Evolutionary conservation across 1,140 invertebrate genomes (phyloP), one percentile per base, ranked within the genome.

Genomic region (Rhynchophorus ferrugineus): DNA sequence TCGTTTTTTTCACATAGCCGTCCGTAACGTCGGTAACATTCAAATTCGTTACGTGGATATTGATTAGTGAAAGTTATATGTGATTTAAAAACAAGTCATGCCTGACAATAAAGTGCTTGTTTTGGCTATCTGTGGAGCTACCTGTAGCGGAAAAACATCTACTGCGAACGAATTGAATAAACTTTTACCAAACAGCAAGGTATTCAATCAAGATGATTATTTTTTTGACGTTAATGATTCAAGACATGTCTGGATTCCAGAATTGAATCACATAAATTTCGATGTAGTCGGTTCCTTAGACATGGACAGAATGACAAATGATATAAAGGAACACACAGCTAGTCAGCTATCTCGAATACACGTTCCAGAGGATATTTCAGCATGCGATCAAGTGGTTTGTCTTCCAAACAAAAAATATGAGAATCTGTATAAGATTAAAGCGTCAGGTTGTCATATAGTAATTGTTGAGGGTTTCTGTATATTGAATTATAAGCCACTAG

Each of bases 131-230:
- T 80, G 83, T 8, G 87, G 88, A 1, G 79, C 82, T 2, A 89
- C 87, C 0, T 85, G 83, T 58, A 83, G 85, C 39, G 88, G 89
- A 29, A 92, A 92, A 73, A 86, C 86, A 1, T 84, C 84, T 0
- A 57, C 89, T 13, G 75, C 84, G 0, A 75, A 73, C 17, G 71
- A 72, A 55, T 56, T 89, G 6, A 66, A 73, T 2, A 65, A 79
- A 35, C 69, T 69, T 19, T 72, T 79, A 14, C 69, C 74, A 2
- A 73, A 78, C 22, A 75, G 78, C 0, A 66, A 78, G 29, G 37
- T 84, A 0, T 72, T 91, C 9, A 74, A 79, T 56, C 88, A 91
- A 69, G 89, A 92, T 67, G 67, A 79, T 60, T 92, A 89, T 68
- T 92, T 89, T 66, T 75, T 80, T 39, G 76, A 78, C 0, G 70